Conservation (phyloP, 2,113 vertebrate genomes). For the Gasterosteus nipponicus region DNA sequence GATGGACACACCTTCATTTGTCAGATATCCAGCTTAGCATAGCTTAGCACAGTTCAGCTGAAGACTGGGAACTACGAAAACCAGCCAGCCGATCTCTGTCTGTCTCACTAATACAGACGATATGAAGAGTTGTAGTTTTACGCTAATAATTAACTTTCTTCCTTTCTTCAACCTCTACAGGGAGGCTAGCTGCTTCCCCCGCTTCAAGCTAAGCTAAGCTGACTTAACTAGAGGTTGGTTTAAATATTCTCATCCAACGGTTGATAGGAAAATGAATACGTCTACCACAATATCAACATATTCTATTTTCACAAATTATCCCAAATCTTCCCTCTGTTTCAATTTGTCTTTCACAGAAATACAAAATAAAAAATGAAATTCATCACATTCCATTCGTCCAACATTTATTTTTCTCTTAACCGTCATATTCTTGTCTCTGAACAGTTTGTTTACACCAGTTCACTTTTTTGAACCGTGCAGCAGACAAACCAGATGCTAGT, state of each 20-base stretch:
- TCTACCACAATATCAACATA: background rate
- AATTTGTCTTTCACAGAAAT: slow-evolving; percentile 1
- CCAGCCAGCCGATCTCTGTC: background rate
- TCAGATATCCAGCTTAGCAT: background rate
- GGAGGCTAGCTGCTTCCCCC: background rate
- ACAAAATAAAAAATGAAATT: slow-evolving; percentile 28
- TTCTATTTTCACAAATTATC: background rate
- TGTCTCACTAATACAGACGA: background rate
- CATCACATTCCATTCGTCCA: slow-evolving; percentile 14
- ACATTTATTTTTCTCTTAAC: slow-evolving; percentile 17
- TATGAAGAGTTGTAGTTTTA: background rate
- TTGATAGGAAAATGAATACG: background rate
- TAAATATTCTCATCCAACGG: background rate
- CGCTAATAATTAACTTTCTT: background rate
- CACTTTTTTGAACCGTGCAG: background rate
- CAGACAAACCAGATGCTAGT: background rate
- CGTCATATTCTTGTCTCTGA: slow-evolving; percentile 2
- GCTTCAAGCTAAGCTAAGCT: slow-evolving; percentile 7
- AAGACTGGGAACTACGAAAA: background rate
- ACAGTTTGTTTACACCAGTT: slow-evolving; percentile 41
- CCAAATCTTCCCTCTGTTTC: background rate
- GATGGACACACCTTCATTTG: background rate
- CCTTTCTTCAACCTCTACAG: background rate
- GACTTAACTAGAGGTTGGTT: background rate
- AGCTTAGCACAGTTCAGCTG: background rate